Percentiles rank a stretch among this genome's conserved stretches.
These are phyloP conservation scores for Thamnophis elegans DNA, from an alignment of 2,797 vertebrate species.

Conservation along the genomic window DNA sequence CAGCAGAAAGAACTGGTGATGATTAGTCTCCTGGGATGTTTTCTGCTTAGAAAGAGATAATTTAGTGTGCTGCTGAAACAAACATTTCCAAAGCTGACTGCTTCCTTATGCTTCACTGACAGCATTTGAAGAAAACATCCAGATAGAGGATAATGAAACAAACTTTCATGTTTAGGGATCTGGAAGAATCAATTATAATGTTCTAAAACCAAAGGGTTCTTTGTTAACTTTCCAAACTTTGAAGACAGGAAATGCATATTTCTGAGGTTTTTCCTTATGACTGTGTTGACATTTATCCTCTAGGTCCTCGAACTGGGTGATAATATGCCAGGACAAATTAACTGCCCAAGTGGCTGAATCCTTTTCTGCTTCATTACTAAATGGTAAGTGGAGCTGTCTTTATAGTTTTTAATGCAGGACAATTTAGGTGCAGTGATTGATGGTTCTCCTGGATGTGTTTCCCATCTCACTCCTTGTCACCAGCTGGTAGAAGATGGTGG, in stretches of 20 bases:
- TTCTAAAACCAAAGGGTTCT: not conserved
- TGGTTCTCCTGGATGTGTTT: not conserved
- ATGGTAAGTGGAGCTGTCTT: not conserved
- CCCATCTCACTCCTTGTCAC: not conserved
- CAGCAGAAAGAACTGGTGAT: not conserved
- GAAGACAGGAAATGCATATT: not conserved
- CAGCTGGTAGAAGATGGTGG: not conserved
- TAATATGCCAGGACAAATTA: not conserved
- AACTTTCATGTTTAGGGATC: not conserved
- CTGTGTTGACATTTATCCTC: not conserved
- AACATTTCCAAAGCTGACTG: not conserved
- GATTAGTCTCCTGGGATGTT: not conserved
- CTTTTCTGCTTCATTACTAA: not conserved
- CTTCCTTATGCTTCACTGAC: not conserved
- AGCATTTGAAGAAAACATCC: not conserved
- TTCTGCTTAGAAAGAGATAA: not conserved
- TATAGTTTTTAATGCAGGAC: not conserved
- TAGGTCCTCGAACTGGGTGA: not conserved
- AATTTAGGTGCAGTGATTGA: not conserved
- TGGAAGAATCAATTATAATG: not conserved
- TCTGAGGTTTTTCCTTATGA: not conserved
- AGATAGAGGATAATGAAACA: not conserved
- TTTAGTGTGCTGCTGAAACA: constrained; percentile 1
- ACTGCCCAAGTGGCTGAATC: not conserved
- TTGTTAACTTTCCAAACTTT: not conserved